Conservation (phyloP, 2,113 vertebrate species). For the Calidris pugnax region DNA sequence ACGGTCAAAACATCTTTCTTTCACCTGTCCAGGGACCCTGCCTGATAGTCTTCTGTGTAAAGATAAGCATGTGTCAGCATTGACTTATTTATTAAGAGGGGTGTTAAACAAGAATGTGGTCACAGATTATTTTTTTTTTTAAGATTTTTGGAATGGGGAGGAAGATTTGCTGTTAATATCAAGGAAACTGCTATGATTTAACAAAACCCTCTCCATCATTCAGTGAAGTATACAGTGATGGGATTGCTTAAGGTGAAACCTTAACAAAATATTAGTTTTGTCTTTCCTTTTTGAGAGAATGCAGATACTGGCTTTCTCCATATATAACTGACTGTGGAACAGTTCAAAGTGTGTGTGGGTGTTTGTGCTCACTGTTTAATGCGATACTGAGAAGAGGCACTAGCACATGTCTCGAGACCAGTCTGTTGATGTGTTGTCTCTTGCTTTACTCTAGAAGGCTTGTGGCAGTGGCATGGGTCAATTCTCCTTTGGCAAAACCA, state of each 20-base stretch:
- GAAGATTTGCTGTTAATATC: background rate
- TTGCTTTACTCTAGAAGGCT: background rate
- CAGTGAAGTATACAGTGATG: background rate
- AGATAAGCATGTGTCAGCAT: background rate
- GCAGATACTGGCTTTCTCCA: background rate
- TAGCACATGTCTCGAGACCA: background rate
- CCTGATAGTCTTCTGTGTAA: background rate
- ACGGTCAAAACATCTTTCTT: background rate
- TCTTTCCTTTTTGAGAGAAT: background rate
- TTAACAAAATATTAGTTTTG: background rate
- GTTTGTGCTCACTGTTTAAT: background rate
- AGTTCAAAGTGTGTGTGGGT: background rate
- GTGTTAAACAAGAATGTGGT: background rate
- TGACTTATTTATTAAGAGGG: background rate
- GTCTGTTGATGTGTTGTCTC: background rate
- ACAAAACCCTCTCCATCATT: background rate
- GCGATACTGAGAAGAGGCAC: background rate
- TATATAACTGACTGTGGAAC: background rate
- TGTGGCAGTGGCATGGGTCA: rapidly evolving
- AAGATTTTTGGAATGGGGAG: background rate
- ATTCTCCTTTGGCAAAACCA: background rate
- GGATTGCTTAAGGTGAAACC: background rate
- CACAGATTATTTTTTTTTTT: background rate
- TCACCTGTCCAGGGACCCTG: background rate
- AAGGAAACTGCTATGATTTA: background rate